Conservation (phyloP, 2,888 invertebrate species). For the Drosophila buzzatii region DNA sequence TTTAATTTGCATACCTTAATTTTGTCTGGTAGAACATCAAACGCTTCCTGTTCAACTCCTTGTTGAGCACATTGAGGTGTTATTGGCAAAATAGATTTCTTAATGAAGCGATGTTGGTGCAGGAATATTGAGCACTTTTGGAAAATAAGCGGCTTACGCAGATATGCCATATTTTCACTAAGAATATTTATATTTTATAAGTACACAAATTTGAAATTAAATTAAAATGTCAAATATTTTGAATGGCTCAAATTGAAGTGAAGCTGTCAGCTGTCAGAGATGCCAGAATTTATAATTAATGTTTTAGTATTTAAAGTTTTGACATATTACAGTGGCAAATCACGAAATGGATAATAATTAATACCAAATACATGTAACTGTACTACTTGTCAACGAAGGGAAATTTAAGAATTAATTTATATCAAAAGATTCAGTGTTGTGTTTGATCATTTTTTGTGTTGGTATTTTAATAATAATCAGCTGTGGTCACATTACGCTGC, state of each 20-base stretch:
- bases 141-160: neutral
- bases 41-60: neutral
- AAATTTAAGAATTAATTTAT: neutral
- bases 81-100: neutral
- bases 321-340: neutral
- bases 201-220: neutral
- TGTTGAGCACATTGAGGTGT: neutral
- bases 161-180: slow-evolving; percentile 1
- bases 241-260: neutral
- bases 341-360: neutral
- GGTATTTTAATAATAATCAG: slow-evolving; percentile 13
- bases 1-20: neutral
- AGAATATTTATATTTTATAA: neutral
- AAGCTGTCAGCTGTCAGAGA: slow-evolving; percentile 21
- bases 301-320: slow-evolving; percentile 12
- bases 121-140: neutral
- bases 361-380: neutral
- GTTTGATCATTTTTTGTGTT: slow-evolving; percentile 1
- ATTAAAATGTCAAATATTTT: neutral
- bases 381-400: neutral
- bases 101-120: neutral
- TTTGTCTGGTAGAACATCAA: neutral
- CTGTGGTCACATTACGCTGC: slow-evolving; percentile 60
- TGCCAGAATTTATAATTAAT: slow-evolving; percentile 28
- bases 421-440: neutral